phyloP scores from a whole-genome alignment of 2,797 vertebrate species.

The Lutra lutra region DNA sequence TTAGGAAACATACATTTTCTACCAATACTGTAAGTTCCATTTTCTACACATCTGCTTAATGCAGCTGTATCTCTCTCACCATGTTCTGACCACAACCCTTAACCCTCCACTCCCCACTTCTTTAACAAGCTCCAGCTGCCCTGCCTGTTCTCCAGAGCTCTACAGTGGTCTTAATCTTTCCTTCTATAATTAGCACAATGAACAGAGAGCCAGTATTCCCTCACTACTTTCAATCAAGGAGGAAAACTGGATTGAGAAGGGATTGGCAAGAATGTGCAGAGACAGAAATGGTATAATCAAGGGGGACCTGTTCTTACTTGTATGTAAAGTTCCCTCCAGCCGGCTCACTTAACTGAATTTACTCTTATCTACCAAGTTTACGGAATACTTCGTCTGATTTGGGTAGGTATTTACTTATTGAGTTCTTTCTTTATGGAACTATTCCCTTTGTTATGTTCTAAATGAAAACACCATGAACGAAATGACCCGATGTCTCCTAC shows the following conservation, averaged over 20 bases:
- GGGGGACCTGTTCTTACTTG: not conserved
- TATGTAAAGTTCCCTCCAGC: not conserved
- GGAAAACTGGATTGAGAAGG: not conserved
- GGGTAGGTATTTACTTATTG: not conserved
- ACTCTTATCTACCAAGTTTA: not conserved
- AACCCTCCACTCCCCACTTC: not conserved
- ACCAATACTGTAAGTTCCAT: not conserved
- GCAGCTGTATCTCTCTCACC: not conserved
- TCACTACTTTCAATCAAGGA: not conserved
- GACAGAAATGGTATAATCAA: not conserved
- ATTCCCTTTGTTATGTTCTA: not conserved
- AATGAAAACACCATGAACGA: not conserved
- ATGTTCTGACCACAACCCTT: not conserved
- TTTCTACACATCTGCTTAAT: not conserved
- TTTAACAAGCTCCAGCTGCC: not conserved
- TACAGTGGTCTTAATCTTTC: not conserved
- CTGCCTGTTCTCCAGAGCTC: not conserved
- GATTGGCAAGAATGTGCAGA: not conserved
- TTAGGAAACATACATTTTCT: not conserved
- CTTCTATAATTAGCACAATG: not conserved
- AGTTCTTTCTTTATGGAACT: not conserved
- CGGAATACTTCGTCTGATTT: not conserved
- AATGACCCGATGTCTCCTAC: not conserved
- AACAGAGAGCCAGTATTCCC: not conserved
- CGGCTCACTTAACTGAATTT: not conserved